Percentiles rank a stretch among this genome's conserved stretches.
Evolutionary conservation across 1,140 invertebrate genomes (phyloP).

Genomic region (Camponotus pennsylvanicus): DNA sequence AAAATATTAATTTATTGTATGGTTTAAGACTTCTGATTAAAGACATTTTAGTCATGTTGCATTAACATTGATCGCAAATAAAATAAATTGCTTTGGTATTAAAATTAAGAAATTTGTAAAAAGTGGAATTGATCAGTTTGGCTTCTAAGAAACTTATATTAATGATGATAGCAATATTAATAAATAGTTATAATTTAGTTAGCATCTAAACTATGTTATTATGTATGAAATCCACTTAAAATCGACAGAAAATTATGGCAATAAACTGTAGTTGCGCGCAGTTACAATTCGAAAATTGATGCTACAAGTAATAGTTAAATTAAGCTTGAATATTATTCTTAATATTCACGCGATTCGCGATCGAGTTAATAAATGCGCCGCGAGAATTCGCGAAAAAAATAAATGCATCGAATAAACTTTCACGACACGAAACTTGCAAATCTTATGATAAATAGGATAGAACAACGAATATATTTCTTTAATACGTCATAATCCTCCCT

Average conservation of each 20-base stretch:
- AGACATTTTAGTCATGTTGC: not conserved
- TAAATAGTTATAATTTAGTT: not conserved
- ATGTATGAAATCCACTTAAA: not conserved
- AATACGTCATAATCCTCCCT: not conserved
- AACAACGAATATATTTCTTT: not conserved
- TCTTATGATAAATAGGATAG: not conserved
- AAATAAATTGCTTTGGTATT: not conserved
- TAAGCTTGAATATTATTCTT: not conserved
- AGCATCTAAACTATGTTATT: not conserved
- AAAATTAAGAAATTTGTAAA: too few species aligned
- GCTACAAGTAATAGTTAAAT: not conserved
- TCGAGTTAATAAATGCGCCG: not conserved
- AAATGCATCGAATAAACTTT: not conserved
- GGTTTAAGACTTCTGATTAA: not conserved
- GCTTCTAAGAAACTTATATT: not conserved
- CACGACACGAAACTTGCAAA: not conserved
- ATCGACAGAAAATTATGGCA: slow-evolving; percentile 31
- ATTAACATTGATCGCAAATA: not conserved
- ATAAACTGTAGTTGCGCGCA: not conserved
- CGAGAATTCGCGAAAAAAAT: not conserved
- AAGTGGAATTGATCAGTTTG: too few species aligned
- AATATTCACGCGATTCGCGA: not conserved
- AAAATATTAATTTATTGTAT: not conserved
- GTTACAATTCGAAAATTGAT: slow-evolving; percentile 1
- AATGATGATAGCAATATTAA: not conserved